Evolutionary conservation across 2,888 invertebrate genomes (phyloP), one percentile per base, ranked within the genome.

Genomic region (Troglohyphantes excavatus): DNA sequence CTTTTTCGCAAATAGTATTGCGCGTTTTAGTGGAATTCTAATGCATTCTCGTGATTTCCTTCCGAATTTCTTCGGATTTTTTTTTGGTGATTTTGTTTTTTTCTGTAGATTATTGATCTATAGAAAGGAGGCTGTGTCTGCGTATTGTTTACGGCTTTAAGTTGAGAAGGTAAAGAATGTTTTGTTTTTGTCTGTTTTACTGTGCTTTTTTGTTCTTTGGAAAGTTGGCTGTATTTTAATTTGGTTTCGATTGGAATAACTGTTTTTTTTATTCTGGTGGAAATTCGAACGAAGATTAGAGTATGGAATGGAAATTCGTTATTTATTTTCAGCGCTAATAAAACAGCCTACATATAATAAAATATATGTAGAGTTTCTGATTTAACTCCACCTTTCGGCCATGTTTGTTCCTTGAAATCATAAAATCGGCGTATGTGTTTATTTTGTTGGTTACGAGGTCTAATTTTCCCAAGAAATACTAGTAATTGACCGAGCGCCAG

Each of bases 11-110:
- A 82, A 72, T 82, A 59, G 78, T 33, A 82, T 39, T 21, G 72
- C 82, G 81, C 53, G 68, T 68, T 78, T 81, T 81, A 81, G 67
- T 43, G 75, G 39, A 82, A 61, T 82, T 82, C 82, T 82, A 82
- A 82, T 82, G 82, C 70, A 23, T 82, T 72, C 59, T 81, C 53
- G 17, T 53, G 53, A 53, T 53, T 53, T 53, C 13, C 53, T 53
- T n/a, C 53, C 5, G 53, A 53, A 53, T 17, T 53, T n/a, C 13
- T 11, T 39, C n/a, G 17, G 17, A 17, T 53, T 53, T 53, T 53
- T 53, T 53, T 53, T 0, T 6, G 39, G 39, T 7, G 39, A 53
- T 53, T 53, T n/a, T n/a, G n/a, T n/a, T n/a, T 53, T 53, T n/a
- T 53, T 46, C 46, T n/a, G 53, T 53, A 53, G 13, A 53, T 53